A percentile compares a stretch with the other conserved stretches of the same genome.
Evolutionary conservation across 1,140 invertebrate species (phyloP).

Genomic region (Venustaconcha ellipsiformis): DNA sequence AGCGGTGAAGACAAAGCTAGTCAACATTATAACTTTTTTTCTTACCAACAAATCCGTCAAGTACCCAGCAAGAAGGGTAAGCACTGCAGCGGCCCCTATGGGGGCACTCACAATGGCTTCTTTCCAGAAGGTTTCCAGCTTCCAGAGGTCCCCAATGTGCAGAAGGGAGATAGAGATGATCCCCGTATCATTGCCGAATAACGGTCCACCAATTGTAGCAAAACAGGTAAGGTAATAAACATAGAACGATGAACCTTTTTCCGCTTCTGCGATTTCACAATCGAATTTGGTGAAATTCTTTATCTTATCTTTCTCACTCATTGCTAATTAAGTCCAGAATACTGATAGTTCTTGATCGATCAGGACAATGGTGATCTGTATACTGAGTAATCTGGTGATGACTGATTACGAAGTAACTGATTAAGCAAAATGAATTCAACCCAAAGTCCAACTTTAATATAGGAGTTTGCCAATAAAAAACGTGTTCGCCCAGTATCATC

Average conservation of each 20-base stretch:
- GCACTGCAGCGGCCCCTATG: conserved; percentile 58
- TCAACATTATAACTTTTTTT: conserved; percentile 54
- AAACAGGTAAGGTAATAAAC: conserved; percentile 61
- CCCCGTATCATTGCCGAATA: conserved; percentile 79
- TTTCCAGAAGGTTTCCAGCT: conserved; percentile 52
- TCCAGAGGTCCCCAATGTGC: conserved; percentile 63
- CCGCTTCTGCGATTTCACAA: background rate
- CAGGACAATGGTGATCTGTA: no score
- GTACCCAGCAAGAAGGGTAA: conserved; percentile 54
- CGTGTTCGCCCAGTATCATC: no score
- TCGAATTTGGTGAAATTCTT: no score
- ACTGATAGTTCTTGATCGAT: no score
- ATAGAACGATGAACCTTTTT: conserved; percentile 42
- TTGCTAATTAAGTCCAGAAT: no score
- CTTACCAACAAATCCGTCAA: conserved; percentile 50
- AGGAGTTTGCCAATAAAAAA: no score
- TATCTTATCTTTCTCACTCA: no score
- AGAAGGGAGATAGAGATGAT: conserved; percentile 77
- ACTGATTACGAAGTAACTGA: no score
- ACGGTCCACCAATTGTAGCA: conserved; percentile 73
- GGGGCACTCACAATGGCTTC: conserved; percentile 59
- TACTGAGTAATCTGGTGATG: no score
- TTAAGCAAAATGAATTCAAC: no score
- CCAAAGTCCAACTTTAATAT: no score
- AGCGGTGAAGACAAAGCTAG: conserved; percentile 57